Conservation (phyloP, 2,797 vertebrate species). For the Botia kubotai region DNA sequence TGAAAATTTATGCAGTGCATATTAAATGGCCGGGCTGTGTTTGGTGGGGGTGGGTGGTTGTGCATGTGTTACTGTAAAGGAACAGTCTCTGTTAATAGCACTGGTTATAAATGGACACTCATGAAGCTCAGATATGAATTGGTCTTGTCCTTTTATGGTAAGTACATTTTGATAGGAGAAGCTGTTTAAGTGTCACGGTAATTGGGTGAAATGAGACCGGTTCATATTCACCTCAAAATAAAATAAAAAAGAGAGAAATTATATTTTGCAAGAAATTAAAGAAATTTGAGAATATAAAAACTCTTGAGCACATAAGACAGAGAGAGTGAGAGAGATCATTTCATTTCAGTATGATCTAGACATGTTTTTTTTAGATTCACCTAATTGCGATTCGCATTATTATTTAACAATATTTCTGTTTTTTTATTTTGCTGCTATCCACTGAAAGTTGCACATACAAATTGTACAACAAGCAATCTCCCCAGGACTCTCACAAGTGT, state of each 20-base stretch:
- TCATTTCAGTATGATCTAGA: too few relatives aligned
- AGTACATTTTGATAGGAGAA: not conserved
- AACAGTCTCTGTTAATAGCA: not conserved
- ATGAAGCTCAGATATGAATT: not conserved
- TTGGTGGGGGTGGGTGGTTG: not conserved
- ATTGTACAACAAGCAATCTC: not conserved
- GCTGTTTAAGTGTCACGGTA: not conserved
- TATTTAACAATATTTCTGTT: too few relatives aligned
- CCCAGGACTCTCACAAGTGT: not conserved
- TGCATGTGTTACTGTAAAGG: not conserved
- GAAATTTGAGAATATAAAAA: too few relatives aligned
- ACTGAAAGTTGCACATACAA: not conserved
- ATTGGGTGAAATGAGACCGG: too few relatives aligned
- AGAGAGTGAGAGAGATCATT: too few relatives aligned
- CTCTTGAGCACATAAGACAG: too few relatives aligned
- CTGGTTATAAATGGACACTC: not conserved
- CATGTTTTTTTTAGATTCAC: too few relatives aligned
- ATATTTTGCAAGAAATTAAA: too few relatives aligned
- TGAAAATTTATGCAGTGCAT: slow-evolving; percentile 21
- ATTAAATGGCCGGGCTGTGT: slow-evolving; percentile 21
- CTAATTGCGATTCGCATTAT: too few relatives aligned
- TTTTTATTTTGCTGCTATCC: not conserved
- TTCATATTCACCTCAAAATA: too few relatives aligned
- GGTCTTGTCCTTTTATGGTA: not conserved
- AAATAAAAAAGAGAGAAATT: too few relatives aligned